Base-by-base conservation (phyloP, 2,888 invertebrate genomes). In the Sacculina carcini region DNA sequence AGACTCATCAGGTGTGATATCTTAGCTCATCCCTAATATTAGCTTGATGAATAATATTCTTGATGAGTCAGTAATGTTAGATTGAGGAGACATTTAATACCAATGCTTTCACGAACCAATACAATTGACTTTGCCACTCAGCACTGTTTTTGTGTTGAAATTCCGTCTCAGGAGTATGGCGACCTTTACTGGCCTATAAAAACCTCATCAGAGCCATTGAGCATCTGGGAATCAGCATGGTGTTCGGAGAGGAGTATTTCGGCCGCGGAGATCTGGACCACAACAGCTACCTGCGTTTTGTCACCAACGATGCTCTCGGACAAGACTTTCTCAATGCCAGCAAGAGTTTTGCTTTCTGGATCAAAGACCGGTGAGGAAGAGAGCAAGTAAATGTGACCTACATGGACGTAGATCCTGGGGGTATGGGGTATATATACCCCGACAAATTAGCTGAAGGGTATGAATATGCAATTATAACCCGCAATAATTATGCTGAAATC, bases 181-280 rank as follows among this genome's bases (percentile, higher is more conserved):
- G 65, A 54, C 58, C 61, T 29, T 59, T 68, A 52, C 65, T 67
- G 38, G 66, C 67, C 1, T 68, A 66, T 60, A 66, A 66, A 58
- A 65, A 66, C 58, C 62, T 68, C 32, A 62, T 68, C 19, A 62
- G 64, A n/a, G 63, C 64, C 10, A 64, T 66, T 53, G 67, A 68
- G 55, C 64, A 68, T 56, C 61, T 65, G 50, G 65, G 64, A 24
- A 63, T 67, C 16, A 64, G 67, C 38, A 61, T 65, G 53, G 64
- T 67, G 16, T 64, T 65, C 48, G 67, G 66, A 1, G 60, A 66
- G 28, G 62, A 64, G 58, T 67, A 65, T 58, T 67, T 63, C 57
- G 64, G 65, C 31, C 61, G 60, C 28, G 64, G 64, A 5, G 62
- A 62, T 29, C 60, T 66, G 9, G 57, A 60, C 5, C 59, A 61